Percentiles rank a stretch among this genome's conserved stretches.
These are phyloP conservation scores for Lutraria lutraria DNA, from an alignment of 2,888 invertebrate species.

Conservation along the genomic window DNA sequence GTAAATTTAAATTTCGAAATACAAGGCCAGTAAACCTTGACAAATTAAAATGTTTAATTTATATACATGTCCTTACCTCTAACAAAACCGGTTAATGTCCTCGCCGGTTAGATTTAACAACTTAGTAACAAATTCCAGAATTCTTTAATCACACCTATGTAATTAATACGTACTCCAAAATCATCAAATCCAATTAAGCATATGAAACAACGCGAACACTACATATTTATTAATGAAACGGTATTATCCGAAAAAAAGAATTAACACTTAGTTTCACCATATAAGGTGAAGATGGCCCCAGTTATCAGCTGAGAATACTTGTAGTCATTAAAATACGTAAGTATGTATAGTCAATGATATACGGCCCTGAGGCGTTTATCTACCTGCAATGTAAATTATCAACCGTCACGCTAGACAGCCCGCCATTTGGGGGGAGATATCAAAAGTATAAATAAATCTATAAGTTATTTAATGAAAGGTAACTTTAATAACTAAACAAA, in stretches of 20 bases:
- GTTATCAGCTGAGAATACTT: not conserved
- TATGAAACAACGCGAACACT: not conserved
- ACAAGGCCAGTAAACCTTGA: not conserved
- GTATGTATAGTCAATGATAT: slow-evolving; percentile 34
- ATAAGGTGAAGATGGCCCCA: slow-evolving; percentile 7
- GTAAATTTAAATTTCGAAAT: not conserved
- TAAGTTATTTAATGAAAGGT: not conserved
- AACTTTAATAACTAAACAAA: not conserved
- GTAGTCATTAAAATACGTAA: slow-evolving; percentile 31
- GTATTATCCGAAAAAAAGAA: not conserved
- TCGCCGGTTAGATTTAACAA: not conserved
- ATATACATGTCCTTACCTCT: not conserved
- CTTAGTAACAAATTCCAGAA: not conserved
- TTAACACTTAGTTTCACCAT: slow-evolving; percentile 2
- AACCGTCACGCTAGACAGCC: slow-evolving; percentile 27
- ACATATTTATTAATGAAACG: not conserved
- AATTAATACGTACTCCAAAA: not conserved
- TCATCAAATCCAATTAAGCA: not conserved
- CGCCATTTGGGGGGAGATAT: slow-evolving; percentile 18
- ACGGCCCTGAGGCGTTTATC: slow-evolving; percentile 40
- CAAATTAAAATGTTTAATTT: not conserved
- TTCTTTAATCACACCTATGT: not conserved
- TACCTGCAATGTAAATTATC: slow-evolving; percentile 41
- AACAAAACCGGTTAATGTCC: not conserved
- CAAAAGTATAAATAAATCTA: not conserved